phyloP scores from a whole-genome alignment of 2,797 vertebrate species.

The Eidolon dupreanum region DNA sequence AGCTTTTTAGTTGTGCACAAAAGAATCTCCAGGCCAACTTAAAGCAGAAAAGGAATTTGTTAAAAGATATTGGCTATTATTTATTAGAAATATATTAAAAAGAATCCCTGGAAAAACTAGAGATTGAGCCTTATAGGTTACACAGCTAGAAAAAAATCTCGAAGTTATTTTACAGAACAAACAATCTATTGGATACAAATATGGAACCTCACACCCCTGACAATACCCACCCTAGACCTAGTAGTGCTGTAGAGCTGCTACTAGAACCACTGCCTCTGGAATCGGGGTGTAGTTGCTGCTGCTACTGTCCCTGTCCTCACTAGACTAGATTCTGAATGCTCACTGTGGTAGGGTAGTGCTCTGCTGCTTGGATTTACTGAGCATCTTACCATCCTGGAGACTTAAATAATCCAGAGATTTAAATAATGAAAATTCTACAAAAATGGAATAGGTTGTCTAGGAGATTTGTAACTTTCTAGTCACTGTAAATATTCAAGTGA shows the following conservation, averaged over 20 bases:
- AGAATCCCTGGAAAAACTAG: background rate
- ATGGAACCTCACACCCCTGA: background rate
- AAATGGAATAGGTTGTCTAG: background rate
- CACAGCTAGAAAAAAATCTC: background rate
- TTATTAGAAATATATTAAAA: slow-evolving; percentile 27
- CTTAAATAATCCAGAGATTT: background rate
- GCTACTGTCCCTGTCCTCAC: background rate
- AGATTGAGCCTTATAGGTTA: background rate
- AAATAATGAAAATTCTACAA: slow-evolving; percentile 4
- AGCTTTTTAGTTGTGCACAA: background rate
- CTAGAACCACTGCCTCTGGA: background rate
- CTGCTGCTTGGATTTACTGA: background rate
- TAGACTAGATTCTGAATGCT: background rate
- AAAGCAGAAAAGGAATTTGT: background rate
- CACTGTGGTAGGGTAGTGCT: background rate
- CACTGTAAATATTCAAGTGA: background rate
- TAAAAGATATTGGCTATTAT: slow-evolving; percentile 17
- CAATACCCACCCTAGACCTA: background rate
- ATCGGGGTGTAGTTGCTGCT: background rate
- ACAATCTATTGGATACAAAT: background rate
- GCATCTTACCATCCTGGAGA: background rate
- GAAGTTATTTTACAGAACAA: background rate
- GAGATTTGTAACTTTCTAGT: background rate
- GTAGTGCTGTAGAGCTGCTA: background rate
- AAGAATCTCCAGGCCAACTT: background rate